phyloP scores from a whole-genome alignment of 2,797 vertebrate species.

The Spinus pinus region DNA sequence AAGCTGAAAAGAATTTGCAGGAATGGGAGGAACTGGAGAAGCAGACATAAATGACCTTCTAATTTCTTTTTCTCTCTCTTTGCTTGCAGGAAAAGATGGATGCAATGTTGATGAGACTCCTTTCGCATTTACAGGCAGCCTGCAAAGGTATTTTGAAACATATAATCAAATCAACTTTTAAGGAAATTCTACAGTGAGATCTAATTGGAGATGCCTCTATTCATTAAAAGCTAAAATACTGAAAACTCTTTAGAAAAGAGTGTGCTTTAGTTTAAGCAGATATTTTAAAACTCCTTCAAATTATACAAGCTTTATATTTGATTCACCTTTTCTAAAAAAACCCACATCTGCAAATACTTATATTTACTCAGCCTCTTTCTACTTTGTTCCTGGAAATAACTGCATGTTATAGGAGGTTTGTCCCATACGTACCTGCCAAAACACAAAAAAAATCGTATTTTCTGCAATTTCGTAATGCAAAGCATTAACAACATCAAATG shows the following conservation, averaged over 20 bases:
- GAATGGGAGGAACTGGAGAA: slow-evolving; percentile 75
- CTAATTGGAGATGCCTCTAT: not conserved
- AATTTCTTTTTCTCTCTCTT: slow-evolving; percentile 15
- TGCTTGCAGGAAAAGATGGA: slow-evolving; percentile 14
- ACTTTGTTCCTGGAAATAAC: not conserved
- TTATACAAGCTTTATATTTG: not conserved
- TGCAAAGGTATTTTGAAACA: slow-evolving; percentile 23
- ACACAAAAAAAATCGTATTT: not conserved
- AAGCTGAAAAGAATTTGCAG: slow-evolving; percentile 90
- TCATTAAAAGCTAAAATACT: not conserved
- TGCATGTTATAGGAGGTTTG: not conserved
- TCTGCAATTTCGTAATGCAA: not conserved
- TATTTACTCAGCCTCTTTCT: not conserved
- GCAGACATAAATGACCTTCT: not conserved
- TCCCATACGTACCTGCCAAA: not conserved
- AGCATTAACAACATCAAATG: not conserved
- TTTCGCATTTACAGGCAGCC: slow-evolving; percentile 24
- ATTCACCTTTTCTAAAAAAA: not conserved
- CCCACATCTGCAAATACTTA: not conserved
- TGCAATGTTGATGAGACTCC: not conserved
- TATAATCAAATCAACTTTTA: not conserved
- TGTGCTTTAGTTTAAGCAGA: not conserved
- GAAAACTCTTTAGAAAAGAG: accelerated
- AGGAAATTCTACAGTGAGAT: not conserved
- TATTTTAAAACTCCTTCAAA: not conserved